Evolutionary conservation across 37 sponge, comb jelly and placozoan genomes (phyloP), one percentile per base, ranked within the genome.

Genomic region (Ephydatia muelleri): DNA sequence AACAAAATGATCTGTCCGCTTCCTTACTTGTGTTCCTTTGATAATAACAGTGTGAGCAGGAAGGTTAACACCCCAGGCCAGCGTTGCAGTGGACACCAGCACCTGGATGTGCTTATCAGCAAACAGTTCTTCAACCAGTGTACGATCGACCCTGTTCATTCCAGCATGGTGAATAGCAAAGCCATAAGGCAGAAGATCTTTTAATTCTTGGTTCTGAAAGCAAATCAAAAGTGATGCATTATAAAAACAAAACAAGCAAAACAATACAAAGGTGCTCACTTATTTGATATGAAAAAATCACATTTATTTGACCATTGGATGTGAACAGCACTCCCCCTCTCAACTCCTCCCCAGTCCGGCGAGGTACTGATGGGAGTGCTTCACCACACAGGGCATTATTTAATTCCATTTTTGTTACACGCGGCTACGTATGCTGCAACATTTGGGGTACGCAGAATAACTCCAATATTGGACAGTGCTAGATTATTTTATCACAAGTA

Each of bases 51-150:
- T 97, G 84, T 93, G 97, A 5, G 99, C 99, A 33, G 99, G 99
- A n/a, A 99, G 89, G 83, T 99, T 99, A 39, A 99, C 99, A 6
- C 99, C 99, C 99, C 99, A 99, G 80, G 99, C 99, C 73, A 99
- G 96, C 28, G 99, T 99, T 67, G 99, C 96, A 14, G 99, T 99
- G 74, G 97, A 99, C 21, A 99, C 88, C 68, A 99, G 84, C 26
- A 99, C 96, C 79, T 97, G 99, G 48, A 99, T 93, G 78, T 97
- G 99, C 36, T 90, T 85, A 70, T 97, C 97, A 21, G 91, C 94
- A 93, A 99, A 99, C 80, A 99, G 80, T 28, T 97, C 97, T 85
- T 99, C 99, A 35, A 99, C 97, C 12, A 99, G 81, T 21, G 97
- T 99, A 23, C 99, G 79, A 69, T 99, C 99, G 30, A 96, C 87